Evolutionary conservation across 1,140 invertebrate genomes (phyloP), one percentile per base, ranked within the genome.

Genomic region (Samia ricini): DNA sequence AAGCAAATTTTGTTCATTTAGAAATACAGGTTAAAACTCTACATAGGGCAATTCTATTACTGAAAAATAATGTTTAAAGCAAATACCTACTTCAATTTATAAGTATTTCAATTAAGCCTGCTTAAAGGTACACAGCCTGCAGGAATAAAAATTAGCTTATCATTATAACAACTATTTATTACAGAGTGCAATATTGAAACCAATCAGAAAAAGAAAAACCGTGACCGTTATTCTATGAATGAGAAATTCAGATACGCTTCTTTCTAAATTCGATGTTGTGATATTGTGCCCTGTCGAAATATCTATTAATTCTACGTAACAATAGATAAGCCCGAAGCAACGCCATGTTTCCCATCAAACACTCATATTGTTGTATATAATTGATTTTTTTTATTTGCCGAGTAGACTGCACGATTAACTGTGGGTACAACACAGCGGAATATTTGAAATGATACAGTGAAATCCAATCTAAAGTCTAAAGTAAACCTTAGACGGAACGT

Each of bases 251-350:
- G 75, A 72, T 64, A 77, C 72, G 77, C 69, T 81, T 76, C 72
- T 75, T 77, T 83, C 79, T 83, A 81, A 79, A 85, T 83, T 85
- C 72, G 68, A 78, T 81, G 76, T 87, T 85, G 76, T 80, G 76
- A 81, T 85, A 88, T 78, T 72, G 76, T 77, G 74, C 78, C 76
- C 77, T 71, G 71, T 83, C 77, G 65, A 71, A 72, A 72, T 76
- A 71, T 58, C 75, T 79, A 78, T 84, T 83, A 84, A 81, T 81
- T 80, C 76, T 64, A 75, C 63, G 74, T 66, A 77, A 85, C 76
- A 87, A 85, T 78, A 64, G 74, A 57, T 63, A 36, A 64, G 60
- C 63, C 72, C 64, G 54, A 66, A 66, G 55, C 61, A 50, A 55
- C 62, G 64, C 48, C 74, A 69, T 72, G 74, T 81, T 79, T 76